A percentile compares a stretch with the other conserved stretches of the same genome.
Evolutionary conservation across 2,113 vertebrate species (phyloP).

Genomic region (Puma concolor): DNA sequence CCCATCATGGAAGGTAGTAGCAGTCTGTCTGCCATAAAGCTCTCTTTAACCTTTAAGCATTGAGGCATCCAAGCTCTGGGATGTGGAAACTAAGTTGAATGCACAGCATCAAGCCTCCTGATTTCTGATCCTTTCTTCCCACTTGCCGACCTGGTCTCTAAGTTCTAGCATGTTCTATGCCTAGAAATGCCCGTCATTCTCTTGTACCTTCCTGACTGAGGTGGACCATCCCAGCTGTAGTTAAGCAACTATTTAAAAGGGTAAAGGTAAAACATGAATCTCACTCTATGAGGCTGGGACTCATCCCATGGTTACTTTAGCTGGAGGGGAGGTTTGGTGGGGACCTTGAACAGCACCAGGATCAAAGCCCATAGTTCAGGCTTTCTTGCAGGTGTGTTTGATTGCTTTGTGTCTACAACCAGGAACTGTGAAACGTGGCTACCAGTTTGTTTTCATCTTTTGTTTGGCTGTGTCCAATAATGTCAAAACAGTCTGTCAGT

Average conservation of each 20-base stretch:
- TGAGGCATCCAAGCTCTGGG: not conserved
- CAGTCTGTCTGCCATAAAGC: not conserved
- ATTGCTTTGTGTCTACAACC: not conserved
- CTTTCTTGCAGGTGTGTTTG: conserved; percentile 54
- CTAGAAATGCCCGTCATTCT: not conserved
- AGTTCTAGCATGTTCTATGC: not conserved
- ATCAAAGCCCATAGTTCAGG: not conserved
- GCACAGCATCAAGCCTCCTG: not conserved
- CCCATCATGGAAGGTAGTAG: not conserved
- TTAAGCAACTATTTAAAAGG: not conserved
- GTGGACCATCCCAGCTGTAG: not conserved
- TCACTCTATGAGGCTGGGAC: not conserved
- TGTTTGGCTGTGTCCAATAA: conserved; percentile 41
- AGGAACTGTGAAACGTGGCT: not conserved
- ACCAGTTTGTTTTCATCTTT: conserved; percentile 39
- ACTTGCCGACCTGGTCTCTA: not conserved
- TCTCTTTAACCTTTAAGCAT: not conserved
- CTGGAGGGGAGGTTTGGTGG: not conserved
- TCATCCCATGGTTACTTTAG: not conserved
- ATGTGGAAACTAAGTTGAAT: not conserved
- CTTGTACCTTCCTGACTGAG: not conserved
- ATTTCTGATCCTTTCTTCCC: not conserved
- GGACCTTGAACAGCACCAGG: not conserved
- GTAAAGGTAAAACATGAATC: not conserved
- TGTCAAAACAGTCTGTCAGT: conserved; percentile 58